Conservation (phyloP, 1,140 invertebrate genomes). For the Trichonephila inaurata region DNA sequence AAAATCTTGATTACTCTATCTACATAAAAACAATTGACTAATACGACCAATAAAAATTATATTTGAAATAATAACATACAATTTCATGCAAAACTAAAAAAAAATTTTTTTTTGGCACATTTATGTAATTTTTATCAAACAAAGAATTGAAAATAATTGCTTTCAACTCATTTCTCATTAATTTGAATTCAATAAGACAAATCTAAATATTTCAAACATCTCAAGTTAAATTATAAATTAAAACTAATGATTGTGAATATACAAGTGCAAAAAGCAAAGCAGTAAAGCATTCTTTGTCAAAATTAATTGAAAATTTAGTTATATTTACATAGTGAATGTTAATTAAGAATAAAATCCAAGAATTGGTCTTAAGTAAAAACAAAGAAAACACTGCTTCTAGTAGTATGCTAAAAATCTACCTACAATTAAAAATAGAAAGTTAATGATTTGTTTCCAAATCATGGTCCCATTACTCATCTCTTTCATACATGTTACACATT, state of each 20-base stretch:
- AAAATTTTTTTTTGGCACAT: constrained; percentile 6
- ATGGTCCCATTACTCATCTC: constrained; percentile 1
- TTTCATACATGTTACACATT: background rate
- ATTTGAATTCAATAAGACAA: background rate
- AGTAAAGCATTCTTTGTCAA: background rate
- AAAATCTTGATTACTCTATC: background rate
- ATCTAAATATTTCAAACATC: background rate
- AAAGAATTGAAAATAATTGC: too few species aligned
- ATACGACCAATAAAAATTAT: background rate
- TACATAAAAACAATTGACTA: background rate
- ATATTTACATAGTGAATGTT: background rate
- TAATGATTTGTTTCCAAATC: background rate
- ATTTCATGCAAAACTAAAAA: too few species aligned
- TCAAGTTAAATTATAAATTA: constrained; percentile 2
- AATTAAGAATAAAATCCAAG: background rate
- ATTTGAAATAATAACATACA: too few species aligned
- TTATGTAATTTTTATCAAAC: background rate
- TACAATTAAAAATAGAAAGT: constrained; percentile 18
- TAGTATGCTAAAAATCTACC: background rate
- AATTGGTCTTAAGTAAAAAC: background rate
- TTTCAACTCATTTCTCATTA: too few species aligned
- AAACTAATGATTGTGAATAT: background rate
- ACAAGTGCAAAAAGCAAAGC: constrained; percentile 16
- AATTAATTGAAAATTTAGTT: background rate
- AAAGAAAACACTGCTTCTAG: background rate